A percentile compares a stretch with the other conserved stretches of the same genome.
Conservation (phyloP, 2,888 invertebrate species). For the Bimastos eiseni region DNA sequence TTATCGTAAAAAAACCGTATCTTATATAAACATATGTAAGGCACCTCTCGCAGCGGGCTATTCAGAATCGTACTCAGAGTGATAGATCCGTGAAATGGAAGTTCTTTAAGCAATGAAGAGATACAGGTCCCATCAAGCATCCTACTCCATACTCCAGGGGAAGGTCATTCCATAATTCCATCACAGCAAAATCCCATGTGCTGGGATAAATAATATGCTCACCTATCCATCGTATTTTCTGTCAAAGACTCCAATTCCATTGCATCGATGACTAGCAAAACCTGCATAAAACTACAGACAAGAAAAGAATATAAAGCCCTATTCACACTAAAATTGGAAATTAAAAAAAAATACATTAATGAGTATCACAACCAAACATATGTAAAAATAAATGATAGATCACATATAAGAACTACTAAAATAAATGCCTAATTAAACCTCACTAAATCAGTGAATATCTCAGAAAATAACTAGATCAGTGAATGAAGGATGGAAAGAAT, state of each 20-base stretch:
- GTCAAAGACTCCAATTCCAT: slow-evolving; percentile 55
- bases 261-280: slow-evolving; percentile 56
- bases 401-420: not conserved
- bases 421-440: not conserved
- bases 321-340: not conserved
- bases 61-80: too few relatives aligned
- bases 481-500: not conserved
- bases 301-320: not conserved
- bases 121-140: too few relatives aligned
- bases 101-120: too few relatives aligned
- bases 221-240: slow-evolving; percentile 28
- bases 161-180: not conserved
- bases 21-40: too few relatives aligned
- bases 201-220: not conserved
- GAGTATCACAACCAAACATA: not conserved
- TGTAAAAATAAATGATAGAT: not conserved
- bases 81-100: too few relatives aligned
- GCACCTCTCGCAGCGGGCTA: too few relatives aligned
- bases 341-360: too few relatives aligned
- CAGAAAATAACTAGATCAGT: not conserved
- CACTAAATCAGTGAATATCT: not conserved
- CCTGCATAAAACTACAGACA: slow-evolving; percentile 56
- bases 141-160: too few relatives aligned
- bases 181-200: too few relatives aligned
- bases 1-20: not conserved